Base-by-base conservation (phyloP, 1,140 invertebrate species). In the Chrysoperla carnea region DNA sequence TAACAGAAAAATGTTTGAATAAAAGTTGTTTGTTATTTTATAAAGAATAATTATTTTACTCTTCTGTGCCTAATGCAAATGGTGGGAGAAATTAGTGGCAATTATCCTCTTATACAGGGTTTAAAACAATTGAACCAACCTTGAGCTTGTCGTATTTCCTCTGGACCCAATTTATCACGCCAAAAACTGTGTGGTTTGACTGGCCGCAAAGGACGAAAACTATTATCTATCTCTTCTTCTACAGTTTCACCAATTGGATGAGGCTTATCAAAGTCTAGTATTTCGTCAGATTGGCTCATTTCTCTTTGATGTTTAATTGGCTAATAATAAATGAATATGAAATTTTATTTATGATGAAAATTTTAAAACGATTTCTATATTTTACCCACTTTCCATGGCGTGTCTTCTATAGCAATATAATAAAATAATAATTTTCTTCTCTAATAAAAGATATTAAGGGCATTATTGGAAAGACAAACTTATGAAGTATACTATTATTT, bases 91-190 rank as follows among this genome's bases (percentile, higher is more conserved):
- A n/a, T n/a, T n/a, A n/a, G n/a, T n/a, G n/a, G n/a, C n/a, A n/a
- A n/a, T n/a, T n/a, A n/a, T n/a, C n/a, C n/a, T n/a, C n/a, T n/a
- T n/a, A n/a, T n/a, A n/a, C n/a, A n/a, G n/a, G n/a, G n/a, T n/a
- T n/a, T n/a, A n/a, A n/a, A n/a, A n/a, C n/a, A n/a, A 15, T 33
- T 4, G 13, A 37, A 31, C 35, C 31, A 48, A 57, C 57, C 56
- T 54, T 62, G 59, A 37, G 50, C 49, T 40, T 53, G 48, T 41
- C 62, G 52, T 14, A 65, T 37, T 37, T 51, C 49, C 15, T 51
- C 38, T 7, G 42, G 37, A 1, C 45, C 40, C 9, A 46, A 40
- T 44, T 45, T 40, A 9, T 42, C 37, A 8, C 40, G 46, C 49
- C 49, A 50, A 28, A 49, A 43, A 12, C 47, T 50, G 15, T 39